Evolutionary conservation across 2,888 invertebrate species (phyloP), one percentile per base, ranked within the genome.

Genomic region (Eucriotettix oculatus): DNA sequence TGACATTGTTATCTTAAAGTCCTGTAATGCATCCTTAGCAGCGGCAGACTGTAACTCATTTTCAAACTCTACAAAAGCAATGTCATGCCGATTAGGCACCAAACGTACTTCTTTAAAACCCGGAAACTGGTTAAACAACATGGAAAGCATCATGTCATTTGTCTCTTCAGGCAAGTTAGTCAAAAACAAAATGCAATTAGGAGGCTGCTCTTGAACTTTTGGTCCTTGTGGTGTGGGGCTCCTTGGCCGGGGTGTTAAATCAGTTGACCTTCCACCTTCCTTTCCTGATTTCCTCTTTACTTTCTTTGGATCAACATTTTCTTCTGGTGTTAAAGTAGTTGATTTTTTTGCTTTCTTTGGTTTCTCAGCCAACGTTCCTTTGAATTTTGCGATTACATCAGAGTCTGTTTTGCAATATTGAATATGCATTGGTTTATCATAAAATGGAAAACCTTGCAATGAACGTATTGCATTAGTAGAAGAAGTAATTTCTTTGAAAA

Each of bases 221-320:
- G 29, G 29, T 29, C 29, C 29, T 29, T 29, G 29, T 29, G 29
- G 29, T n/a, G 48, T 12, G 48, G 12, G 48, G 9, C 12, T 12
- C 14, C 48, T 12, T 12, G 14, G 48, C 1, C n/a, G 48, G 48
- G 48, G 48, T 12, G 29, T 7, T 29, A 29, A 29, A 29, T 29
- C 29, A 29, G 29, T 29, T 29, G 29, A 29, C 29, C 29, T 29
- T 55, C 60, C 75, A 66, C 84, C 78, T 61, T 88, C 82, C 71
- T 84, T 81, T 59, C 85, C 82, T 71, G 89, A 82, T 75, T 86
- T 76, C 74, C 86, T 85, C 64, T 78, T 79, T 9, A 76, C 74
- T 66, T 78, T 77, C 68, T 79, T 79, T 11, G 76, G 74, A 67
- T 78, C 79, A 42, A 68, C 29, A 29, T 7, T 29, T 2, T 29